Base-by-base conservation (phyloP, 1,140 invertebrate species). In the Oedothorax gibbosus region DNA sequence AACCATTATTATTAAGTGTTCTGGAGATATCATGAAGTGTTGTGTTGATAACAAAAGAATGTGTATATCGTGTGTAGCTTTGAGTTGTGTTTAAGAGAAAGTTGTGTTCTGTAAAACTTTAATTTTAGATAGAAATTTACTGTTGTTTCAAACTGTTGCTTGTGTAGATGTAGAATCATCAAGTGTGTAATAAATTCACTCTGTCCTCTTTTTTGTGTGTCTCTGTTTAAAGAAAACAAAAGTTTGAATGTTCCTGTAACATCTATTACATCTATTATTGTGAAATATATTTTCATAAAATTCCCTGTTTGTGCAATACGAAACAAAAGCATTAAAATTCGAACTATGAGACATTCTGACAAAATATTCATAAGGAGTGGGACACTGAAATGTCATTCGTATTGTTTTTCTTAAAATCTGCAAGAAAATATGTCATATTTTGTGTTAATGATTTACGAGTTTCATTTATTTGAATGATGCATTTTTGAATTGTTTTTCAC, bases 71-170 rank as follows among this genome's bases (percentile, higher is more conserved):
- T 71, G 68, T 71, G 68, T 71, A 49, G 50, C 50, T 68, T 50
- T 51, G 35, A 35, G 35, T 35, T 35, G 35, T 35, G 35, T 35
- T 5, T 2, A 35, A 35, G 35, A 5, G 35, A 5, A 35, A 35
- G 35, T 71, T 20, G 20, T 66, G 64, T 66, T 20, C 49, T 21
- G 20, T 20, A 66, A 18, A 66, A 53, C 20, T 35, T 71, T 71
- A 71, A 51, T 71, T 71, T 49, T 79, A 68, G 20, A 21, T 49
- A 12, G 51, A 79, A 62, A 68, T 79, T 9, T 64, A 68, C 62
- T 54, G 56, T 79, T 79, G 56, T 79, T 79, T 66, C 53, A 54
- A 54, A 66, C 15, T 79, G 77, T 79, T 65, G 62, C 56, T 79
- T 68, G 64, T 79, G 62, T 79, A 79, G 77, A 18, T 50, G 15